Evolutionary conservation across 2,113 vertebrate genomes (phyloP), one percentile per base, ranked within the genome.

Genomic region (Rissa tridactyla): DNA sequence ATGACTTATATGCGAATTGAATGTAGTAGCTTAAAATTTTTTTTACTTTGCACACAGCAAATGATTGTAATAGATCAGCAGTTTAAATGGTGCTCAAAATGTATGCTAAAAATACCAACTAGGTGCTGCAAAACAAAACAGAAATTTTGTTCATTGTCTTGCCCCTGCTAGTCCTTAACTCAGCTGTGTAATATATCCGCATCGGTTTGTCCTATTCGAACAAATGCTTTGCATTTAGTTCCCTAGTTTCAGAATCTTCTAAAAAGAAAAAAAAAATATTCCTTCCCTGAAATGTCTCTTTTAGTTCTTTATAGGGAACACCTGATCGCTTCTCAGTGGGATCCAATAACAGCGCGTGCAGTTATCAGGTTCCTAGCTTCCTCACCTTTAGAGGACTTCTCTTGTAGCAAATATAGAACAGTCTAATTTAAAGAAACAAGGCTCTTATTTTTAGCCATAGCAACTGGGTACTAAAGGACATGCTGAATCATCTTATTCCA

Each of bases 291-390:
- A 70, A 72, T 54, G 32, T 64, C 13, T 55, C 19, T 72, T 86
- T 84, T 51, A 76, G 42, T 87, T 92, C 64, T 78, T 75, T 30
- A 5, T 6, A 40, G 49, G 55, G 47, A 57, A 82, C 49, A 87
- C 30, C 30, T 76, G 81, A 90, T 80, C 73, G 47, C 23, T 90
- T 92, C 82, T 70, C 70, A 77, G 49, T 20, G 62, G 69, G 65
- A 91, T 76, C n/a, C 14, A 2, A 7, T 69, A 68, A 36, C 47
- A 82, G 34, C 16, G 0, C 0, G 0, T 51, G 22, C 47, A 87
- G 55, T 46, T 71, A 47, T 25, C 42, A 5, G 2, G 23, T 15
- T 92, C 20, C 29, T 86, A 13, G 13, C 51, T 81, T 58, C 38
- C 70, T 91, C 72, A 73, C 52, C 47, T 87, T 96, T 40, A 57